These are phyloP conservation scores for Bicyclus anynana DNA, from an alignment of 1,140 invertebrate genomes.

Conservation along the genomic window DNA sequence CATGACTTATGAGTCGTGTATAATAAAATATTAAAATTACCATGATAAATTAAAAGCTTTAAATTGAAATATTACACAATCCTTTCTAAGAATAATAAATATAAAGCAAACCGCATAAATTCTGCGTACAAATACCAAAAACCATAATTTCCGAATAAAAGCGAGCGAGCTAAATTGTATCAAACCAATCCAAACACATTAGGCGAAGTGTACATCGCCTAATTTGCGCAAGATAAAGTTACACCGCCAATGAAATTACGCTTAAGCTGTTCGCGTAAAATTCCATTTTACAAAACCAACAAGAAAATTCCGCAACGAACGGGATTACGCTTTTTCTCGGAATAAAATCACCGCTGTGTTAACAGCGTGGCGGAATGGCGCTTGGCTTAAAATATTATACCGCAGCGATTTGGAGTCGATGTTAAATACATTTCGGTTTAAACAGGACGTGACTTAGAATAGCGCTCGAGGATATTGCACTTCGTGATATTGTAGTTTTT, in stretches of 20 bases:
- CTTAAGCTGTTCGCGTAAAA: conserved; percentile 12
- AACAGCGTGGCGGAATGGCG: neutral
- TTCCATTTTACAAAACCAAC: conserved; percentile 24
- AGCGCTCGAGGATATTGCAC: neutral
- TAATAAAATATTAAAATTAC: no score
- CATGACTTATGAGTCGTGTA: no score
- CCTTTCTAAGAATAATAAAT: no score
- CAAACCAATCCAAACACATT: conserved; percentile 8
- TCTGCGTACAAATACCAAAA: neutral
- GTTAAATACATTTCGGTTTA: neutral
- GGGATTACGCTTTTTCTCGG: conserved; percentile 22
- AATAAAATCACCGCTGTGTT: conserved; percentile 22
- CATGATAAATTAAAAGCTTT: no score
- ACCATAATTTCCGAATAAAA: neutral
- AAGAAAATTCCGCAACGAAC: conserved; percentile 11
- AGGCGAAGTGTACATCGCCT: neutral
- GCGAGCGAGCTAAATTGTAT: neutral
- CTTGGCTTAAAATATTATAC: conserved; percentile 1
- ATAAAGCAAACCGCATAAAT: neutral
- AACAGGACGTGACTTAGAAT: neutral
- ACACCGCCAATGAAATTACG: conserved; percentile 6
- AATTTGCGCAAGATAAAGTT: conserved; percentile 8
- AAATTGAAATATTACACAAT: no score
- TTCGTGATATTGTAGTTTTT: neutral
- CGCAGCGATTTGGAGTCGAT: neutral